phyloP scores from a whole-genome alignment of 2,113 vertebrate genomes.

The Tichodroma muraria region DNA sequence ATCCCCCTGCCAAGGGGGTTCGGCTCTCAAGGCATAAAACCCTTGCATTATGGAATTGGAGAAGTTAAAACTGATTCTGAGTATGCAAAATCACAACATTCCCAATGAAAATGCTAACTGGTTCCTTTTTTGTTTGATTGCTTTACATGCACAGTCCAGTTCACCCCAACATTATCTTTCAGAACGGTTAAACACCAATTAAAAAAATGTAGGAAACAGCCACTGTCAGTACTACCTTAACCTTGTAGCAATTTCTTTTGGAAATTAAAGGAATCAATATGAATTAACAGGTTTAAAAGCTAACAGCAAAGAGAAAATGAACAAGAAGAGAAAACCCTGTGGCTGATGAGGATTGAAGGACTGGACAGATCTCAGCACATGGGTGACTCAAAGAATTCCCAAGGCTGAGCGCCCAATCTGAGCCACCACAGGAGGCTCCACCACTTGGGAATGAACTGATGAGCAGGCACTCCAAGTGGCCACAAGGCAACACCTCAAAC shows the following conservation, averaged over 20 bases:
- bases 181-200: neutral
- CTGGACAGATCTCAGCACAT: neutral
- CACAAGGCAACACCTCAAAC: neutral
- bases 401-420: neutral
- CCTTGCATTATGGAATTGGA: neutral
- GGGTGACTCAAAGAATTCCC: neutral
- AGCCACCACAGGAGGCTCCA: neutral
- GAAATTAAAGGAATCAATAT: neutral
- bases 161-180: neutral
- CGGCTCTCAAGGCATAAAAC: neutral
- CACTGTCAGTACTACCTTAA: neutral
- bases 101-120: neutral
- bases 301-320: neutral
- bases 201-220: neutral
- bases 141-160: neutral
- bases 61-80: neutral
- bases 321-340: accelerated
- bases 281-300: neutral
- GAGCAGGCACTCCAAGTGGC: neutral
- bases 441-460: neutral
- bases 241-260: neutral
- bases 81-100: neutral
- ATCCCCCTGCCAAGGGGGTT: neutral
- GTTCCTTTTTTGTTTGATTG: neutral
- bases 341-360: neutral